Percentiles rank a stretch among this genome's conserved stretches.
Conservation (phyloP, 2,888 invertebrate species). For the Willowsia nigromaculata region DNA sequence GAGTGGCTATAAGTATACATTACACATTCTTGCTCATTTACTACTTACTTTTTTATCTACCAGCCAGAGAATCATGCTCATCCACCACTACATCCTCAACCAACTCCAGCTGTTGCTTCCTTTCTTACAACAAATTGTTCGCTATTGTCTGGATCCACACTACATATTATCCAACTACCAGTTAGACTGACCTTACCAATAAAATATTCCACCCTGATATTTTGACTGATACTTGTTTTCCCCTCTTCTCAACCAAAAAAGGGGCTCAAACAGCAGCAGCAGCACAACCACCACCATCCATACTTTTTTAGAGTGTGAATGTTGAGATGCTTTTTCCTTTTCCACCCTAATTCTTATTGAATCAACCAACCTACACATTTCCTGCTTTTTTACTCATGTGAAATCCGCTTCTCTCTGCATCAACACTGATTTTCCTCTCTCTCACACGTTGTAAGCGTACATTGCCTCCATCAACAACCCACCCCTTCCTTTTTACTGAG, state of each 20-base stretch:
- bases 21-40: conserved; percentile 1
- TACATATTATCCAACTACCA: neutral
- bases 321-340: conserved; percentile 25
- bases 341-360: conserved; percentile 57
- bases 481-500: conserved; percentile 36
- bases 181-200: conserved; percentile 64
- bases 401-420: conserved; percentile 19
- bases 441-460: neutral
- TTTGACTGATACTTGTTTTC: conserved; percentile 16
- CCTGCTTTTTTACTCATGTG: conserved; percentile 51
- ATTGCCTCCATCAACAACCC: conserved; percentile 8
- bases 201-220: conserved; percentile 52
- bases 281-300: too few species aligned
- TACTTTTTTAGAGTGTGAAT: too few species aligned
- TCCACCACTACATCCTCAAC: conserved; percentile 35
- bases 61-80: neutral
- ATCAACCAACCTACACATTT: conserved; percentile 55
- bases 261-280: neutral
- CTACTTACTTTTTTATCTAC: neutral
- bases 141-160: neutral
- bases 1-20: conserved; percentile 33
- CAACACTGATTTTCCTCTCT: conserved; percentile 30
- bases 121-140: neutral
- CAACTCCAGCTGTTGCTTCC: conserved; percentile 68
- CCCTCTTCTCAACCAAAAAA: conserved; percentile 21